These are phyloP conservation scores for Microlaimidae sp. DNA, from an alignment of 2,888 invertebrate genomes.

Conservation along the genomic window DNA sequence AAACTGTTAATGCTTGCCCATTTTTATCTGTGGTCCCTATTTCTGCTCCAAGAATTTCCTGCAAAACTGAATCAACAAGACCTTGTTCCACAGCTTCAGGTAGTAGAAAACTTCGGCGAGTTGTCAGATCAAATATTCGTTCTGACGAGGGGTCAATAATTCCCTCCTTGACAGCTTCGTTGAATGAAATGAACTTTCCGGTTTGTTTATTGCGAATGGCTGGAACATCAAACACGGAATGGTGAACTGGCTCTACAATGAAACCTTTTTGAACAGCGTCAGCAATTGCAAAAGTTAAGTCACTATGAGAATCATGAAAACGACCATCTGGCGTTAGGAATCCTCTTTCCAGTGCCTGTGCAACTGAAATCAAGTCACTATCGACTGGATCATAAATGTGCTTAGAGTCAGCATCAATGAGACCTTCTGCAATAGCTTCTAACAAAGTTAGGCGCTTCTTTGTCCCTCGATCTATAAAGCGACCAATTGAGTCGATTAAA, in stretches of 20 bases:
- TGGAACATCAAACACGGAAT: slow-evolving; percentile 72
- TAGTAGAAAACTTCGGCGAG: slow-evolving; percentile 14
- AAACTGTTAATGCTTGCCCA: slow-evolving; percentile 50
- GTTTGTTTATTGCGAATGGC: slow-evolving; percentile 64
- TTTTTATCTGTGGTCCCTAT: slow-evolving; percentile 48
- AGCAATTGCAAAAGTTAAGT: slow-evolving; percentile 49
- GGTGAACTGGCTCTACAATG: slow-evolving; percentile 63
- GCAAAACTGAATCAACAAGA: slow-evolving; percentile 28
- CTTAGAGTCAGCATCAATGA: slow-evolving; percentile 62
- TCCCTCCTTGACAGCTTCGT: slow-evolving; percentile 55
- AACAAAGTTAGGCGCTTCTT: slow-evolving; percentile 50
- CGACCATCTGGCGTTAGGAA: slow-evolving; percentile 55
- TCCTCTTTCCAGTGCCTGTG: slow-evolving; percentile 61
- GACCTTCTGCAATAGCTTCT: slow-evolving; percentile 64
- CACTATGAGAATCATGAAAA: slow-evolving; percentile 50
- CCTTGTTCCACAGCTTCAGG: slow-evolving; percentile 30
- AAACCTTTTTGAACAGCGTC: slow-evolving; percentile 74
- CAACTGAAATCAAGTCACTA: slow-evolving; percentile 57
- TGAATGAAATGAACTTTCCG: slow-evolving; percentile 62
- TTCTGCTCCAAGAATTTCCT: slow-evolving; percentile 65
- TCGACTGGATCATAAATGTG: slow-evolving; percentile 60
- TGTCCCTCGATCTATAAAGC: slow-evolving; percentile 59
- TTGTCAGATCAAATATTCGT: slow-evolving; percentile 15
- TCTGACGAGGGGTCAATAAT: slow-evolving; percentile 50
- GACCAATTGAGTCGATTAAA: slow-evolving; percentile 53